phyloP scores from a whole-genome alignment of 2,797 vertebrate genomes.

The Sebastes nivosus region DNA sequence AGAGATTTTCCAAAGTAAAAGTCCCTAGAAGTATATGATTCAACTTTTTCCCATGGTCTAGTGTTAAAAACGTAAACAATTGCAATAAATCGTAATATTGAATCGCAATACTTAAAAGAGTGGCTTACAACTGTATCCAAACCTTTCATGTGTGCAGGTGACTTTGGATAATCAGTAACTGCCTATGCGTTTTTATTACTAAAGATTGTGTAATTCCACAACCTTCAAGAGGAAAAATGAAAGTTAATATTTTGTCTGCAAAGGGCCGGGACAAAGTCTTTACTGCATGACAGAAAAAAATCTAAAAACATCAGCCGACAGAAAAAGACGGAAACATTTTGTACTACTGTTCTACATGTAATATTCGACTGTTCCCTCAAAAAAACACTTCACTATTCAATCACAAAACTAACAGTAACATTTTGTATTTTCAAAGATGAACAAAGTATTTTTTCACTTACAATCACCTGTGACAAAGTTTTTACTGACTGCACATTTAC shows the following conservation, averaged over 20 bases:
- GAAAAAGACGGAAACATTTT: background rate
- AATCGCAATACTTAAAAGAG: background rate
- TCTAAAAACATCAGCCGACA: background rate
- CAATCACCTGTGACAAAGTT: background rate
- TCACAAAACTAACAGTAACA: background rate
- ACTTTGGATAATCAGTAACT: slow-evolving; percentile 23
- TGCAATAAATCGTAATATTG: too few relatives aligned
- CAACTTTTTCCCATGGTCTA: too few relatives aligned
- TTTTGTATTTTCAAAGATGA: background rate
- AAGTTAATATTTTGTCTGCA: slow-evolving; percentile 10
- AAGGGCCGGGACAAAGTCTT: background rate
- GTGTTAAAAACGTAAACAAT: too few relatives aligned
- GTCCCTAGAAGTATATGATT: too few relatives aligned
- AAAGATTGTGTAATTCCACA: background rate
- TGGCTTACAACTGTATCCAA: background rate
- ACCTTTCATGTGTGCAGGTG: background rate
- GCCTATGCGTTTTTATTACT: background rate
- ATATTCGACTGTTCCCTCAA: background rate
- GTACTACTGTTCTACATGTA: background rate
- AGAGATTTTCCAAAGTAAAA: too few relatives aligned
- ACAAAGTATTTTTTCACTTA: background rate
- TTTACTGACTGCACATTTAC: background rate
- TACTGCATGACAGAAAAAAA: background rate
- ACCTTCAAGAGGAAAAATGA: background rate
- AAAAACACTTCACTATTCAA: background rate